Evolutionary conservation across 2,113 vertebrate genomes (phyloP), one percentile per base, ranked within the genome.

Genomic region (Dipodomys stephensi): DNA sequence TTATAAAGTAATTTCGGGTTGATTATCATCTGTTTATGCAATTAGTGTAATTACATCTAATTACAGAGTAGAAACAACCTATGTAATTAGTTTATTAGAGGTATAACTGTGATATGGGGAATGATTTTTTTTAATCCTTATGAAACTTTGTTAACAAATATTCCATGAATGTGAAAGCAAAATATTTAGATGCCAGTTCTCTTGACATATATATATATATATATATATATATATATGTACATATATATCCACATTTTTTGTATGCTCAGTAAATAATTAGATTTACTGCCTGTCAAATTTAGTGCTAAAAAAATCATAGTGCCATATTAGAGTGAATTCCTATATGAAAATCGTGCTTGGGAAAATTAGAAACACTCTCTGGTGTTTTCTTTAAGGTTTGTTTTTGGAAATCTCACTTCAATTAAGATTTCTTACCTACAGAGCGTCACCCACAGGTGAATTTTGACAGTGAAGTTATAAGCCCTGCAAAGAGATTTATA

Each of bases 81-180:
- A 64, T 97, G 94, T 94, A 97, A 98, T 98, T 98, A 97, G 96
- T 98, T 98, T 97, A 98, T 98, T 98, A 97, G 97, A 97, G 97
- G 96, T 83, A 95, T 96, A 98, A 98, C 96, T 92, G 83, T 79
- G 83, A 91, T 97, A 97, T 32, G 84, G 53, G 16, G 76, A 95
- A 4, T 9, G 94, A 97, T 98, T 97, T 87, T 96, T 57, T 13
- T 90, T 92, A 98, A 97, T 96, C 96, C 94, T 97, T 96, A 93
- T 15, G 68, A 96, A 98, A 98, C 95, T 98, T 98, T 91, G 95
- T 97, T 90, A 97, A 97, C 90, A 97, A 97, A 97, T 95, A 95
- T 94, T 97, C 96, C 82, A 95, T 89, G 90, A 94, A 96, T 84
- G 88, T 94, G 93, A 97, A 92, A 97, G 85, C 3, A n/a, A 98